Evolutionary conservation across 2,113 vertebrate species (phyloP), one percentile per base, ranked within the genome.

Genomic region (Nibea albiflora): DNA sequence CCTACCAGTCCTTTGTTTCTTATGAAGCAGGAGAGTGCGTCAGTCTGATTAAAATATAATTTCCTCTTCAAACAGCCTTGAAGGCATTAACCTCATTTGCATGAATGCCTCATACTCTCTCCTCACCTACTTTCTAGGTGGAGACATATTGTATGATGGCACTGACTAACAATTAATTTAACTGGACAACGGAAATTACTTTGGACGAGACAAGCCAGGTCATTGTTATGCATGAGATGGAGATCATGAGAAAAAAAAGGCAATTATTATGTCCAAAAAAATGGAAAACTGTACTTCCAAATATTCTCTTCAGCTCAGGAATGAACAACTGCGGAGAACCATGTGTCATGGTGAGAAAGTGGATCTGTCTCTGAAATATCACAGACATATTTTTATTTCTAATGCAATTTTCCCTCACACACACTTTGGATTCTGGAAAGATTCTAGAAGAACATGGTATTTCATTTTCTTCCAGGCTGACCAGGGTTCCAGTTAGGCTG

Each of bases 111-210:
- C 64, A 70, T 26, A 42, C 28, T 54, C 42, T 49, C 39, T 35
- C 42, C 50, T 71, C 67, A 60, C 71, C 61, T 76, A 53, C 65
- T 57, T 68, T 76, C 24, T 24, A 58, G 24, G 65, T 73, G 73
- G 84, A 78, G 73, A 77, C 49, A 44, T 63, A 80, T 73, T 52
- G 84, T 57, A 71, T 3, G 0, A 35, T 44, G 63, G 26, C 22
- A 22, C n/a, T 54, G 63, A 50, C 75, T 73, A 80, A 79, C 74
- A 86, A 80, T 86, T 69, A 54, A 86, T 89, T 81, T 44, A 72
- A 75, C 8, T 15, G 49, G 77, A 80, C 80, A 74, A 75, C 56
- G 28, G 78, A 84, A 87, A 87, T 73, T 47, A 81, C 50, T 80
- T 64, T 50, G 57, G 74, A 54, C 60, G 20, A 65, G 79, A 83